These are phyloP conservation scores for Aelia acuminata DNA, from an alignment of 2,888 invertebrate species.

Conservation along the genomic window DNA sequence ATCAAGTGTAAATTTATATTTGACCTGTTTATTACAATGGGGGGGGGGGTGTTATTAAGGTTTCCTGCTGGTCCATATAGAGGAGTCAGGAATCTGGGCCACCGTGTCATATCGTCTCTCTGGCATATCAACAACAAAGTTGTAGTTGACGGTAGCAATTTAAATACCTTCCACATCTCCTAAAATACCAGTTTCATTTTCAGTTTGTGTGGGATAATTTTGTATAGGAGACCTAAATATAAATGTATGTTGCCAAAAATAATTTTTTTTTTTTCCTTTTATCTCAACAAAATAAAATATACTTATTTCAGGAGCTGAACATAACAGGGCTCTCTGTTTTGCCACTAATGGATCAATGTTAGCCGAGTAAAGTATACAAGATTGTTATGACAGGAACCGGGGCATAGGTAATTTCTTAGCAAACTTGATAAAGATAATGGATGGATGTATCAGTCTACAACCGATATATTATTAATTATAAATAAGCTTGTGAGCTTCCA, in stretches of 20 bases:
- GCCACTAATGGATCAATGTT: constrained; percentile 35
- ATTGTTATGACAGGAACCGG: neutral
- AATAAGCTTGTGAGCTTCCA: neutral
- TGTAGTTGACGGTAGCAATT: constrained; percentile 5
- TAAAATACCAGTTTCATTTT: neutral
- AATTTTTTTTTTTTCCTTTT: neutral
- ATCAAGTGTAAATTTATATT: neutral
- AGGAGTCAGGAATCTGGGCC: neutral
- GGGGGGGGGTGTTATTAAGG: neutral
- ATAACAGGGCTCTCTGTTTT: neutral
- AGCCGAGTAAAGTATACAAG: neutral
- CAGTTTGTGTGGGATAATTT: neutral
- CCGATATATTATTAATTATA: neutral
- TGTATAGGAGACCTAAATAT: neutral
- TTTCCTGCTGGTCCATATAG: neutral
- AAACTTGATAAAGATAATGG: constrained; percentile 19
- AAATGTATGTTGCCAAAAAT: neutral
- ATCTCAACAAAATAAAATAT: constrained; percentile 14
- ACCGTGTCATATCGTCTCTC: neutral
- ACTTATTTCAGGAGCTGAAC: neutral
- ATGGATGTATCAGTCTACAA: neutral
- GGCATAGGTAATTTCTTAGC: neutral
- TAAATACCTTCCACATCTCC: neutral
- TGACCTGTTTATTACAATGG: neutral
- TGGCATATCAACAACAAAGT: neutral